Base-by-base conservation (phyloP, 2,888 invertebrate species). In the Drosophila trichaetosa region DNA sequence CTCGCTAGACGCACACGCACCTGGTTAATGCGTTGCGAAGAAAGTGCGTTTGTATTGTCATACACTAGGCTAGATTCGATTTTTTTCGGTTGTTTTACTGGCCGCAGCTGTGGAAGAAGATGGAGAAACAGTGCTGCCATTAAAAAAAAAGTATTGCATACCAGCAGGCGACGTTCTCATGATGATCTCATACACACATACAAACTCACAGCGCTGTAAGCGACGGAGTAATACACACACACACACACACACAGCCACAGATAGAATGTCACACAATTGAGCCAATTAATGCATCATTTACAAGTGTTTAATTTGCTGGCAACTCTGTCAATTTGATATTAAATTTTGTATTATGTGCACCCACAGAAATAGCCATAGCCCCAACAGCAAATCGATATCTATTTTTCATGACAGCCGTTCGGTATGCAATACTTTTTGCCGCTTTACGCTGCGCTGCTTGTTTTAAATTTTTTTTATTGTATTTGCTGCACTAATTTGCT, bases 351-450 rank as follows among this genome's bases (percentile, higher is more conserved):
- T 61, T 56, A 21, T 65, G 60, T 46, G 61, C 53, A 73, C 57
- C 61, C 71, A 77, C 59, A 68, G 51, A 67, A 70, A 52, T 40
- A 70, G 38, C 42, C 34, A 36, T 42, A 29, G 56, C 29, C 48
- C 53, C 64, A 31, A 2, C 64, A 65, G 72, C 76, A 79, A 89
- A 89, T 89, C 91, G 87, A 89, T 89, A 90, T 89, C 80, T 83
- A 89, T 83, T 89, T 89, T 88, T 80, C 77, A 75, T 77, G 79
- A 63, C 80, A 83, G 88, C 84, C 88, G 69, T 77, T 63, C 67
- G 80, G 80, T 90, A 90, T 90, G 91, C 90, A 89, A 89, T 87
- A 83, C 82, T 68, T 65, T 65, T 75, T 73, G 71, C 74, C 82
- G 76, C 82, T 77, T 73, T 59, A 42, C 67, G 49, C 52, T 57